Base-by-base conservation (phyloP, 2,113 vertebrate genomes). In the Amphiprion ocellaris region DNA sequence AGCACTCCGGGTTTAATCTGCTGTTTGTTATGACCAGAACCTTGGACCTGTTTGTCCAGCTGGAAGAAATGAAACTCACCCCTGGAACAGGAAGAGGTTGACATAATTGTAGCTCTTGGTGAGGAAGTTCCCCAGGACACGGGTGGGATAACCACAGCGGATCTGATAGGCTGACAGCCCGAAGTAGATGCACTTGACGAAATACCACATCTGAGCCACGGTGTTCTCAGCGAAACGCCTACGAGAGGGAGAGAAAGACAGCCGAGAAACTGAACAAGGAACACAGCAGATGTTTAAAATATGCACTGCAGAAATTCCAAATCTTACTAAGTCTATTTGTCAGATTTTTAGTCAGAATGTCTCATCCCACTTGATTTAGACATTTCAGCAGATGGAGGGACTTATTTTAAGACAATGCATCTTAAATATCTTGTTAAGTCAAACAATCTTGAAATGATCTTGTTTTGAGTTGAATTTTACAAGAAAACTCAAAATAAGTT, bases 71-170 rank as follows among this genome's bases (percentile, higher is more conserved):
- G 52, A 70, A 54, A 74, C 97, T 96, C 93, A 99, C 98, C 98
- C 98, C 94, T 99, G 98, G 92, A 99, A 99, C 79, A 99, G 94
- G 93, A 99, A 99, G 77, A 99, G 96, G 93, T 99, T 99, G 94
- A 97, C 95, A 8, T 99, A 99, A 90, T 99, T 99, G 88, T 99
- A 98, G 92, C 97, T 99, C 93, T 99, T 99, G 49, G 98, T 99
- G 84, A 99, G 97, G 92, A 99, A 99, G 95, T 99, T 99, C 53
- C 98, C 98, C 63, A 99, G 96, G 65, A 99, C 97, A 10, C 98
- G 96, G 11, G 98, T 99, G 39, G 98, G 98, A 90, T 99, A 99
- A 77, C 98, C 98, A 0, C 98, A 99, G 74, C 98, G 97, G 90
- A 99, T 99, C 94, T 99, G 98, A 94, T 99, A 99, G 19, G 98